Conservation (phyloP, 2,113 vertebrate genomes). For the Petromus typicus region DNA sequence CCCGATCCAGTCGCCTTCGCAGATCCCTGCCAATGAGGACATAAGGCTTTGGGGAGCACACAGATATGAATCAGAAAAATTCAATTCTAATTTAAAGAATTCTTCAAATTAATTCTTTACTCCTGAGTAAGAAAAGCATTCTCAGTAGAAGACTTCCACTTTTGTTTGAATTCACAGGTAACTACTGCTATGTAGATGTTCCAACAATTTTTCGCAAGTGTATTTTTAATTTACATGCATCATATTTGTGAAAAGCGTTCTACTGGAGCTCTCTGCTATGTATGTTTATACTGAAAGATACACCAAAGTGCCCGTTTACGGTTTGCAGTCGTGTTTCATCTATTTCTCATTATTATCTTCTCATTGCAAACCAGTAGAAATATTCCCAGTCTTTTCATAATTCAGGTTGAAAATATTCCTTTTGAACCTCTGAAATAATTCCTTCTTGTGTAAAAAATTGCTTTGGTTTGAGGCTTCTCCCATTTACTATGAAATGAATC, state of each 20-base stretch:
- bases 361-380: background rate
- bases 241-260: background rate
- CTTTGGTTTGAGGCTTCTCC: background rate
- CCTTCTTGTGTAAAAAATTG: background rate
- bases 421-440: constrained; percentile 6
- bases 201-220: background rate
- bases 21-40: background rate
- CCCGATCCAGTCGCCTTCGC: background rate
- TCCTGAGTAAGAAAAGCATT: background rate
- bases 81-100: too few relatives aligned
- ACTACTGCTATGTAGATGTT: background rate
- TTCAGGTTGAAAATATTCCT: constrained; percentile 21
- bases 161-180: background rate
- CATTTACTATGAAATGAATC: background rate
- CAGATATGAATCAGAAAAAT: background rate
- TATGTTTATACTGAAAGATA: background rate
- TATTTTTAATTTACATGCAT: background rate
- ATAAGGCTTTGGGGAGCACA: background rate
- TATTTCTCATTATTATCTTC: background rate
- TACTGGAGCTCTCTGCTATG: background rate
- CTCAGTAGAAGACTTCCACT: background rate
- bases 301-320: background rate
- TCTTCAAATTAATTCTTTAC: constrained; percentile 2
- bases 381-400: background rate
- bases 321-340: background rate